Percentiles rank a stretch among this genome's conserved stretches.
Conservation (phyloP, 2,113 vertebrate genomes). For the Nettapus auritus region DNA sequence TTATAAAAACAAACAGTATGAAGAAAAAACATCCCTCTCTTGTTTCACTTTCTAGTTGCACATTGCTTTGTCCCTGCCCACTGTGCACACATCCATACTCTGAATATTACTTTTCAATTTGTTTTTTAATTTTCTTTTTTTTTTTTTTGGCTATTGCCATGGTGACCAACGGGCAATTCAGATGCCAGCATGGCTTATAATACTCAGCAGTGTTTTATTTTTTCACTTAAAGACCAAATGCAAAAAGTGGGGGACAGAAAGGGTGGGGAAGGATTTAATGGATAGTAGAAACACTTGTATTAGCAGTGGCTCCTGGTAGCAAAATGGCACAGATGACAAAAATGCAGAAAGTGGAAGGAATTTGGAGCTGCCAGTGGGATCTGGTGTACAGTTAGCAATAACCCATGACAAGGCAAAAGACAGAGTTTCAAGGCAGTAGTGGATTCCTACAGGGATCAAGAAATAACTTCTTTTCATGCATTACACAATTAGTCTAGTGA, state of each 20-base stretch:
- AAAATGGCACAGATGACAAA: not conserved
- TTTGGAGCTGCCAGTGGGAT: not conserved
- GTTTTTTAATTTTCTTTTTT: not conserved
- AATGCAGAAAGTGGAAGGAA: not conserved
- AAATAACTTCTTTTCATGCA: slow-evolving; percentile 3
- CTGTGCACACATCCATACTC: not conserved
- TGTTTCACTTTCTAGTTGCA: not conserved
- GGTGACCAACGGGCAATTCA: not conserved
- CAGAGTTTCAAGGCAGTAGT: not conserved
- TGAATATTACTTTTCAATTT: not conserved
- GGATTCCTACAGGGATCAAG: not conserved
- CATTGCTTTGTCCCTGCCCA: not conserved
- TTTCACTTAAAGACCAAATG: slow-evolving; percentile 3
- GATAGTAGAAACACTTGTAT: not conserved
- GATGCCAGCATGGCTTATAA: not conserved
- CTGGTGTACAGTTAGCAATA: not conserved
- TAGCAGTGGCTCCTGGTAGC: not conserved
- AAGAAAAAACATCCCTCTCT: not conserved
- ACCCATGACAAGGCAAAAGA: not conserved
- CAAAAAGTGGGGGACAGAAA: not conserved
- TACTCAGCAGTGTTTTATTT: not conserved
- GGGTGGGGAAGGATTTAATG: not conserved
- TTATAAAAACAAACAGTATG: slow-evolving; percentile 22
- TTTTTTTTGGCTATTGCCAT: not conserved
- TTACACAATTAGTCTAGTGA: slow-evolving; percentile 26